Evolutionary conservation across 2,113 vertebrate species (phyloP), one percentile per base, ranked within the genome.

Genomic region (Dasypus novemcinctus): DNA sequence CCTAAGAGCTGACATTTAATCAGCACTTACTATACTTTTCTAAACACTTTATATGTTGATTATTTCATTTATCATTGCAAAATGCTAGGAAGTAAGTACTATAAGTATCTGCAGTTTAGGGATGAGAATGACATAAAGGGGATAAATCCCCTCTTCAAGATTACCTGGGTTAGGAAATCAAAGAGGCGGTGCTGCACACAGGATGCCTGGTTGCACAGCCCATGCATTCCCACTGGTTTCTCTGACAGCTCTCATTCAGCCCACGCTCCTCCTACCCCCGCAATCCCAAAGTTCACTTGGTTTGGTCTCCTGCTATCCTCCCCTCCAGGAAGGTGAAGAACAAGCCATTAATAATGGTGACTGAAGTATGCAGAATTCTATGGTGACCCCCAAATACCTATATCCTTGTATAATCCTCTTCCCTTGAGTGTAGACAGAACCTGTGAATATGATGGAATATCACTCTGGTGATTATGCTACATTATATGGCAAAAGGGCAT

Each of bases 181-280:
- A 7, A 8, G 59, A 31, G 54, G 17, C 41, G 49, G 54, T 20
- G 54, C n/a, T 5, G 5, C 29, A 3, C 0, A 43, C 6, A 57
- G 46, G 54, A 18, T 15, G 11, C 17, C 17, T 54, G 59, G 7
- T 27, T 43, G 13, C 2, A 66, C 4, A 54, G 66, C 33, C 49
- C 46, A 15, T 0, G 11, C 5, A 5, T 33, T 23, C 9, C 21
- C 5, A 27, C 1, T 25, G 52, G 25, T 25, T 63, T 72, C 49
- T 78, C 54, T 20, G n/a, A 41, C 10, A 0, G 7, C 13, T n/a
- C 57, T 74, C 15, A 21, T 6, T 59, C 27, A 11, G 2, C 8
- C 31, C 18, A 64, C 41, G 31, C 7, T 38, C 31, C 38, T 11
- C 1, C 5, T 4, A 31, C 12, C 59, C 12, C 0, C 11, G 52